These are phyloP conservation scores for Gobionotothen gibberifrons DNA, from an alignment of 2,797 vertebrate genomes.

Conservation along the genomic window DNA sequence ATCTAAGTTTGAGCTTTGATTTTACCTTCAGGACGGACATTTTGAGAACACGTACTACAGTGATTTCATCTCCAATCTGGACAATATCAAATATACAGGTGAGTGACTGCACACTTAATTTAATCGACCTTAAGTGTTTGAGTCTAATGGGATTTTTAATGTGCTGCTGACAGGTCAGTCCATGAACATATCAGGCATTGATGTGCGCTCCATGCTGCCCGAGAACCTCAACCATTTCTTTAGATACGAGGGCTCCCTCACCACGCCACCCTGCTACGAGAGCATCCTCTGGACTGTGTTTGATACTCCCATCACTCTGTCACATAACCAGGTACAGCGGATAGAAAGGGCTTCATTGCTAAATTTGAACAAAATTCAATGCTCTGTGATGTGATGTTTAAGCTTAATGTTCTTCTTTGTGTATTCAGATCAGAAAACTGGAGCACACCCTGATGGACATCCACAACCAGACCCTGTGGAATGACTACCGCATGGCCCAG, in stretches of 20 bases:
- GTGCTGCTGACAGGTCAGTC: conserved; percentile 81
- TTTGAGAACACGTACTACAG: conserved; percentile 94
- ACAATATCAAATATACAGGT: conserved; percentile 89
- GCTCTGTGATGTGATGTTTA: background rate
- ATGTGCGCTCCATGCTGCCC: conserved; percentile 89
- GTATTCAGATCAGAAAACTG: conserved; percentile 86
- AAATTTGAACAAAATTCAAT: background rate
- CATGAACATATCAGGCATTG: conserved; percentile 79
- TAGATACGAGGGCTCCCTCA: conserved; percentile 91
- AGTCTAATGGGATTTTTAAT: background rate
- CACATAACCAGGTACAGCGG: conserved; percentile 88
- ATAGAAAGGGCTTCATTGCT: background rate
- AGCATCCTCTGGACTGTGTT: conserved; percentile 93
- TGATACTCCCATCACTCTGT: conserved; percentile 85
- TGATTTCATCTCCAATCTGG: conserved; percentile 87
- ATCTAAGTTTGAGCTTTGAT: background rate
- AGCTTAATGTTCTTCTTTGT: background rate
- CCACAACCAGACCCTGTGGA: conserved; percentile 87
- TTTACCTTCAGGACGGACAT: conserved; percentile 84
- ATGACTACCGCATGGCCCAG: conserved; percentile 89
- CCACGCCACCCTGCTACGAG: conserved; percentile 93
- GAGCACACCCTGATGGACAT: conserved; percentile 89
- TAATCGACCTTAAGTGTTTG: background rate
- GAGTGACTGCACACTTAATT: conserved; percentile 35
- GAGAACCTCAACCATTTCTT: conserved; percentile 88